phyloP scores from a whole-genome alignment of 2,888 invertebrate genomes.

The Nasonovia ribisnigri region DNA sequence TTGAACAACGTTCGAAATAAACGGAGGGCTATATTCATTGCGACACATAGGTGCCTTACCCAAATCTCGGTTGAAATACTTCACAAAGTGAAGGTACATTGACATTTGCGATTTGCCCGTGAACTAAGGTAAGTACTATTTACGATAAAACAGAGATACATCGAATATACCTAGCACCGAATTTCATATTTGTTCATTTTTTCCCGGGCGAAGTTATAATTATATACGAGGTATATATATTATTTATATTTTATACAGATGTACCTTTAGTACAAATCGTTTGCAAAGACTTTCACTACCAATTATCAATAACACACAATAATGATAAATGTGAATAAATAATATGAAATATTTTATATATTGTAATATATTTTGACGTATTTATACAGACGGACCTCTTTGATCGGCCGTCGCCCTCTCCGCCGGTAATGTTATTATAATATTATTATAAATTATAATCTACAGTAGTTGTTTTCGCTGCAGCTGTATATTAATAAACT shows the following conservation, averaged over 20 bases:
- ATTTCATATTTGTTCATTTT: not conserved
- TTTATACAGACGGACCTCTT: not conserved
- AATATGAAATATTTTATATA: no score
- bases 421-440: conserved; percentile 6
- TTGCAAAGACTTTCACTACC: no score
- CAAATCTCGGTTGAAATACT: not conserved
- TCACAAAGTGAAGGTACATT: not conserved
- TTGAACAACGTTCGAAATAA: not conserved
- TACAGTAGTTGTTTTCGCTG: conserved; percentile 43
- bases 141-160: not conserved
- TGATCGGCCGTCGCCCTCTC: not conserved
- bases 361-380: not conserved
- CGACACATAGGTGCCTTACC: not conserved
- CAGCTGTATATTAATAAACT: conserved; percentile 30
- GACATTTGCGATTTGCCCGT: not conserved
- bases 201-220: not conserved
- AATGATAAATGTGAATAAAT: no score
- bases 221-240: not conserved
- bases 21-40: not conserved
- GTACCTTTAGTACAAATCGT: no score
- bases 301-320: no score
- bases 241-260: no score
- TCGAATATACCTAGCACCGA: not conserved
- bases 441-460: conserved; percentile 21
- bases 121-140: not conserved